Conservation (phyloP, 1,140 invertebrate genomes). For the Agrilus planipennis region DNA sequence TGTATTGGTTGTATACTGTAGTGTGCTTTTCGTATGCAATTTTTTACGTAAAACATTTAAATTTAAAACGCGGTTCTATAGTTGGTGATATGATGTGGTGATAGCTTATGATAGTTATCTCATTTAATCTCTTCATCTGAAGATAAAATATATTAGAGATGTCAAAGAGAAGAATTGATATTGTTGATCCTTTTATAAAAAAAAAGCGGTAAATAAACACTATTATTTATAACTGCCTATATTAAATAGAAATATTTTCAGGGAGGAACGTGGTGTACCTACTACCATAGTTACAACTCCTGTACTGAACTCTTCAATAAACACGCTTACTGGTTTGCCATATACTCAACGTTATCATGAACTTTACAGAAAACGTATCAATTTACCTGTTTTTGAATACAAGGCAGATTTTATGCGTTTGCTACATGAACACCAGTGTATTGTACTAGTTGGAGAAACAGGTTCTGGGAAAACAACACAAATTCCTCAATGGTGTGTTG, state of each 20-base stretch:
- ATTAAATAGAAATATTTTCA: slow-evolving; percentile 17
- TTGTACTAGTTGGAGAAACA: slow-evolving; percentile 92
- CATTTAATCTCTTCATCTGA: no score
- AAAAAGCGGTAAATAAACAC: slow-evolving; percentile 50
- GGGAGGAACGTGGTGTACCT: slow-evolving; percentile 24
- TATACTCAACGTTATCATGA: slow-evolving; percentile 76
- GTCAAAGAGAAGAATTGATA: slow-evolving; percentile 75
- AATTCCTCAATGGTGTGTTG: slow-evolving; percentile 87
- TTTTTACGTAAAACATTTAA: no score
- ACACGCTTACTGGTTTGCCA: slow-evolving; percentile 61
- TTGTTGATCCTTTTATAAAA: slow-evolving; percentile 68
- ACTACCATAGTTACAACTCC: slow-evolving; percentile 25
- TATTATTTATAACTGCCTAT: background rate
- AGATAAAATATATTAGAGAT: no score
- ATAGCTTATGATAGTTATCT: no score
- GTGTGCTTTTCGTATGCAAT: no score
- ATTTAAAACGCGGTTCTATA: no score
- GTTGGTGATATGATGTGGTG: no score
- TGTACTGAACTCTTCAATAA: slow-evolving; percentile 41
- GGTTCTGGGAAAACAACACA: slow-evolving; percentile 97
- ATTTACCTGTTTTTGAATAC: slow-evolving; percentile 96
- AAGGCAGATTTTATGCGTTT: slow-evolving; percentile 90
- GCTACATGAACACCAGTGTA: slow-evolving; percentile 78
- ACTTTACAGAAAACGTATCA: slow-evolving; percentile 75
- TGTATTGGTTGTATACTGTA: no score